Evolutionary conservation across 1,140 invertebrate species (phyloP), one percentile per base, ranked within the genome.

Genomic region (Hydropsyche tenuis): DNA sequence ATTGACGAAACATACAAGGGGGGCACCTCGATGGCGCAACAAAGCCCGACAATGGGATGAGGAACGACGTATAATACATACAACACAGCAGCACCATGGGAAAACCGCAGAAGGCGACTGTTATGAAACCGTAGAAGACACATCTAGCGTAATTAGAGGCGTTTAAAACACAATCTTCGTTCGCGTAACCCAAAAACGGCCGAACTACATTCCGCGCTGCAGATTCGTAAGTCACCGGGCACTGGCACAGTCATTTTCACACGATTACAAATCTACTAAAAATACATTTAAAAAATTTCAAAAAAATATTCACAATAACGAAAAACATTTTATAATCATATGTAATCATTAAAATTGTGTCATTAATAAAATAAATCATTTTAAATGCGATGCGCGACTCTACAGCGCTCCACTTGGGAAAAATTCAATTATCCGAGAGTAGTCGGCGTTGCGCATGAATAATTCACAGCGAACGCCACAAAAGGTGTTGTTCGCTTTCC

Each of bases 141-240:
- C 65, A 68, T 43, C 65, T 43, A 27, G 23, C 65, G 65, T 68
- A 68, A 68, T 68, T 68, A 68, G 42, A 48, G 45, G 45, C 65
- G 65, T 68, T 68, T 68, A 68, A 68, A 68, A 68, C 65, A 68
- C 65, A 68, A 68, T 68, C 65, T 68, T 46, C 23, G 65, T 46
- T 7, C 4, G n/a, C 65, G 63, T 37, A n/a, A 37, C 27, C 25
- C 65, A n/a, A 43, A 68, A 68, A 68, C n/a, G 42, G 23, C 7
- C 23, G 65, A 48, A 46, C 65, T 25, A 68, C 65, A 68, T 68
- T 66, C 64, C 64, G 64, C 43, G 18, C n/a, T n/a, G 45, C 20
- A 9, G 64, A 45, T 23, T 68, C 45, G 65, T 48, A 68, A 45
- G 45, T 20, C 65, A 45, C 42, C 37, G 9, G 12, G 42, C 12